Base-by-base conservation (phyloP, 2,113 vertebrate genomes). In the Oryzias melastigma region DNA sequence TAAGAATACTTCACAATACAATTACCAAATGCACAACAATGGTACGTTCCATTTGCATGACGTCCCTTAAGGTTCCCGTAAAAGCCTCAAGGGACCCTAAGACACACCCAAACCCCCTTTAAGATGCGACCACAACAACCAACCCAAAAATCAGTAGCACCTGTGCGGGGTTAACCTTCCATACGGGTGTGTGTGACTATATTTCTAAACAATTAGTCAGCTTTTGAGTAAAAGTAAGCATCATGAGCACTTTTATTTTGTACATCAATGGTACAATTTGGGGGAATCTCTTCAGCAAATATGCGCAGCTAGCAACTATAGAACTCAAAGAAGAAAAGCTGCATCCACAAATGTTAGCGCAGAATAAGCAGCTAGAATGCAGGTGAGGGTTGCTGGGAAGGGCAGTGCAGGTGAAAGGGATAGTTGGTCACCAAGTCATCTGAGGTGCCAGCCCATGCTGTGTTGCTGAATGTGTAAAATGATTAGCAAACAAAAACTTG, bases 401-500 rank as follows among this genome's bases (percentile, higher is more conserved):
- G 44, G 48, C 18, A 27, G 44, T 48, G 5, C 3, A 47, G 54
- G 18, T 50, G 50, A 52, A 60, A 53, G 52, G 53, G 53, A 46
- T 5, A 44, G 43, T 19, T 48, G 54, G 71, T 56, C 53, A 75
- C 40, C 55, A 66, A 65, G 73, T 20, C 58, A 6, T 64, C 53
- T 62, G 20, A 2, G 58, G 66, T 68, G 78, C 62, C 68, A 72
- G 68, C 63, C 56, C 73, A 86, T 88, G 88, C 85, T 69, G 79
- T 71, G 76, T 58, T 68, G 50, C 66, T 77, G 72, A 25, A 80
- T 17, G 6, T 27, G 65, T 72, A 69, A 77, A 77, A 65, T 80
- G 72, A 84, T 67, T 62, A 89, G 90, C 85, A 83, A 90, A 82
- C 71, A 90, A 87, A 93, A 95, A 92, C 92, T 95, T 94, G 92